A percentile compares a stretch with the other conserved stretches of the same genome.
phyloP scores from a whole-genome alignment of 2,113 vertebrate genomes.

The Periophthalmodon schlosseri region DNA sequence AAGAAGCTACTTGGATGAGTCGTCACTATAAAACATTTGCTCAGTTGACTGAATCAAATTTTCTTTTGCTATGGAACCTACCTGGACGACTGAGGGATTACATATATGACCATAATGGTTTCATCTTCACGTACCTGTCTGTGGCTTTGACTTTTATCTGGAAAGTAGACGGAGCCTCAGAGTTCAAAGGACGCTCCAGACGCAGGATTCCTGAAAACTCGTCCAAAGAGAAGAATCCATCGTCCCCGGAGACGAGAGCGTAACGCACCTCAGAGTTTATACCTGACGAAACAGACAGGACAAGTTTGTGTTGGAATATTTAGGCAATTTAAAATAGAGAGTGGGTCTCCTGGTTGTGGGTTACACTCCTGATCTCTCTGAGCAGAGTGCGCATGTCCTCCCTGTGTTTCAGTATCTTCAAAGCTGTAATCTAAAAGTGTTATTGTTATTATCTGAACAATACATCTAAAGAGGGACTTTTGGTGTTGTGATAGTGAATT shows the following conservation, averaged over 20 bases:
- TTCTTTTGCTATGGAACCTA: no score
- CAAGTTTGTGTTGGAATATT: no score
- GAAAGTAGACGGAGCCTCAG: constrained; percentile 73
- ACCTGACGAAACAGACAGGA: constrained; percentile 71
- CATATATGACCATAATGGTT: background rate
- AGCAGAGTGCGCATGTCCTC: no score
- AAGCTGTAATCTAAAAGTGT: background rate
- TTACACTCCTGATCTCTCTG: no score
- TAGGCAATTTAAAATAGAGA: no score
- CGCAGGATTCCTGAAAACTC: constrained; percentile 89
- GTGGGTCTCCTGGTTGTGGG: no score
- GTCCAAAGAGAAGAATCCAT: constrained; percentile 89
- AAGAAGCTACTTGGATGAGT: no score
- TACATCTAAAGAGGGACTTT: background rate
- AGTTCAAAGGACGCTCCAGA: constrained; percentile 85
- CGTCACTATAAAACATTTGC: no score
- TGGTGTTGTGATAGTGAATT: background rate
- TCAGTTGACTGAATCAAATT: no score
- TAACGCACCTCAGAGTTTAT: constrained; percentile 90
- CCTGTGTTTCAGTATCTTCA: background rate
- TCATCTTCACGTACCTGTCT: constrained; percentile 60
- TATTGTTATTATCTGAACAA: background rate
- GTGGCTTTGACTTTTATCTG: constrained; percentile 89
- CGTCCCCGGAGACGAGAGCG: constrained; percentile 82
- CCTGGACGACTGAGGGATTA: no score